These are phyloP conservation scores for Ligdia adustata DNA, from an alignment of 2,888 invertebrate genomes.

Conservation along the genomic window DNA sequence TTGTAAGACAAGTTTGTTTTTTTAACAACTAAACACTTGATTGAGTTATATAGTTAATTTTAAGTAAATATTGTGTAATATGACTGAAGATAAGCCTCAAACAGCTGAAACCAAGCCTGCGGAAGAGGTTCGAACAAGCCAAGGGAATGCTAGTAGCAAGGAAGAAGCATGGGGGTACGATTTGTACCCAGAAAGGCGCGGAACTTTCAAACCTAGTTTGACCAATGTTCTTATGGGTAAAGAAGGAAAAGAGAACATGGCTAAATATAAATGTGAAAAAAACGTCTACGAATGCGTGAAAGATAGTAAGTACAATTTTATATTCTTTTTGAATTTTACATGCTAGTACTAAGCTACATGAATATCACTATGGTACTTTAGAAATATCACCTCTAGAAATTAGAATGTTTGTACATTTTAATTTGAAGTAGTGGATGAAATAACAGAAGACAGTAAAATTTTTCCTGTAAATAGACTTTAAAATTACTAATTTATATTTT, in stretches of 20 bases:
- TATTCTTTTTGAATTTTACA: not conserved
- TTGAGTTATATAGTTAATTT: constrained; percentile 8
- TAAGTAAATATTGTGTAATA: constrained; percentile 30
- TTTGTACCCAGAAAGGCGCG: constrained; percentile 92
- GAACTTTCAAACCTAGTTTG: constrained; percentile 82
- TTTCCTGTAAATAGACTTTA: too few species aligned
- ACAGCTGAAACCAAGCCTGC: constrained; percentile 18
- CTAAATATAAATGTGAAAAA: constrained; percentile 91
- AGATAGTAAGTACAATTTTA: constrained; percentile 81
- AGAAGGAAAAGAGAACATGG: constrained; percentile 88
- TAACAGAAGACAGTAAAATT: too few species aligned
- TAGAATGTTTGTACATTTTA: too few species aligned
- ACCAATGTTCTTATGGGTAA: constrained; percentile 83
- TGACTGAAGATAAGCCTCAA: constrained; percentile 44
- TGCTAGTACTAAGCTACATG: too few species aligned
- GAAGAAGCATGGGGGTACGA: constrained; percentile 88
- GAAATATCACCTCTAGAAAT: too few species aligned
- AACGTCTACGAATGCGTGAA: constrained; percentile 90
- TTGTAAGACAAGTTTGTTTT: too few species aligned
- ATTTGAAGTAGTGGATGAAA: too few species aligned
- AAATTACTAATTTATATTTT: too few species aligned
- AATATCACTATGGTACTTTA: too few species aligned
- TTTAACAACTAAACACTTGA: not conserved
- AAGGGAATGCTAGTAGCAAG: constrained; percentile 36
- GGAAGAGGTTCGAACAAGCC: constrained; percentile 27